Evolutionary conservation across 2,888 invertebrate genomes (phyloP).

Genomic region (Mythimna vitellina): DNA sequence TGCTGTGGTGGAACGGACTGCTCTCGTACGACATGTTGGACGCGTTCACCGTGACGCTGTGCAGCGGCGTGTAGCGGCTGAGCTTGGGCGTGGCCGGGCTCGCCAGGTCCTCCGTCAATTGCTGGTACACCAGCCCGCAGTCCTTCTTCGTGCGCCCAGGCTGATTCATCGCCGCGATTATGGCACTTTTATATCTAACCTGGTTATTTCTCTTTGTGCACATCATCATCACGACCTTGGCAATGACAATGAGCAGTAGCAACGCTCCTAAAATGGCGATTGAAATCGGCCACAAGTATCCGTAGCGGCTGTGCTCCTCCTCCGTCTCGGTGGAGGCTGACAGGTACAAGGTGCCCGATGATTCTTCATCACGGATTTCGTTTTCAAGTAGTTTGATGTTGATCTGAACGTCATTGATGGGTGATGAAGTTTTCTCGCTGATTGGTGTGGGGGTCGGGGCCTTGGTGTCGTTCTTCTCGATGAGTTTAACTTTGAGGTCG

Average conservation of each 20-base stretch:
- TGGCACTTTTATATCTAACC: constrained; percentile 88
- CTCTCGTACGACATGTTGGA: constrained; percentile 90
- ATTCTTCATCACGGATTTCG: constrained; percentile 71
- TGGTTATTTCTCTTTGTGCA: constrained; percentile 82
- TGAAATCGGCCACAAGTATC: constrained; percentile 90
- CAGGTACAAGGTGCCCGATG: constrained; percentile 72
- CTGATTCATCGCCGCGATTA: constrained; percentile 89
- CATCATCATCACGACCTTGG: constrained; percentile 86
- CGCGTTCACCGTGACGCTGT: constrained; percentile 85
- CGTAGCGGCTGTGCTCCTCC: constrained; percentile 85
- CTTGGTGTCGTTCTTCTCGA: constrained; percentile 73
- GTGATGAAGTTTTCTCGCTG: constrained; percentile 51
- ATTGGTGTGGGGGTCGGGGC: neutral
- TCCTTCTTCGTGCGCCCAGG: constrained; percentile 92
- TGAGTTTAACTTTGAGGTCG: constrained; percentile 82
- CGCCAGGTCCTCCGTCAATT: constrained; percentile 94
- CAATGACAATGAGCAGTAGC: constrained; percentile 89
- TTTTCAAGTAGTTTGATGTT: constrained; percentile 82
- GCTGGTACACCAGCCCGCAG: constrained; percentile 94
- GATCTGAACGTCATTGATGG: constrained; percentile 74
- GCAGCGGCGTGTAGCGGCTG: constrained; percentile 91
- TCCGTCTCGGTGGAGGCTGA: constrained; percentile 78
- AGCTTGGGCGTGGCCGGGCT: constrained; percentile 93
- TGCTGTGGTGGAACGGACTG: constrained; percentile 92
- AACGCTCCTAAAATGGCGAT: constrained; percentile 91